Percentiles rank a stretch among this genome's conserved stretches.
Conservation (phyloP, 2,888 invertebrate genomes). For the Amphipyra berbera region DNA sequence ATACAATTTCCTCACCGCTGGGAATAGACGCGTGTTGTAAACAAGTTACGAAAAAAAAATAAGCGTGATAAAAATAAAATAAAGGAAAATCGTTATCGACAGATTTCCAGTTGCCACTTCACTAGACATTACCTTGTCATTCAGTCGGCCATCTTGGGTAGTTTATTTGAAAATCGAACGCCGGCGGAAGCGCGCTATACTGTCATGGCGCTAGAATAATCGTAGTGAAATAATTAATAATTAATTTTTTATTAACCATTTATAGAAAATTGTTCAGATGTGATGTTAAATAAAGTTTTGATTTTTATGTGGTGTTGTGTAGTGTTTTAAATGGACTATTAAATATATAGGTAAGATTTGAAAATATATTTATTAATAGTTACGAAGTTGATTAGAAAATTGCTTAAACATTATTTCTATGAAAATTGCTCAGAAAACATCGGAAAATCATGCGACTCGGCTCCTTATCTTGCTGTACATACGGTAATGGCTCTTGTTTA, state of each 20-base stretch:
- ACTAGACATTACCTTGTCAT: conserved; percentile 75
- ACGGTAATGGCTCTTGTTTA: conserved; percentile 19
- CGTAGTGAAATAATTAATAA: conserved; percentile 24
- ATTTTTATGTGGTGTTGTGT: conserved; percentile 39
- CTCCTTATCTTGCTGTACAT: conserved; percentile 21
- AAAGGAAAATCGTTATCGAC: conserved; percentile 60
- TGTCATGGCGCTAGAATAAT: conserved; percentile 60
- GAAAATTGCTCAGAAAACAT: not conserved
- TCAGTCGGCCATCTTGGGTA: conserved; percentile 82
- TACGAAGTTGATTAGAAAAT: not conserved
- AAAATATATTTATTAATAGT: conserved; percentile 1
- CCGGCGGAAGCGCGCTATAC: conserved; percentile 77
- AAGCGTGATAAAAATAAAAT: conserved; percentile 9
- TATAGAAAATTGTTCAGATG: conserved; percentile 1
- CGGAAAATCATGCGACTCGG: not conserved
- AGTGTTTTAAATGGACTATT: conserved; percentile 44
- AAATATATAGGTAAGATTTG: conserved; percentile 34
- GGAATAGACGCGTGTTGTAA: no score
- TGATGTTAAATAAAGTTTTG: conserved; percentile 7
- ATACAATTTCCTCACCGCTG: no score
- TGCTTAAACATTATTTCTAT: no score
- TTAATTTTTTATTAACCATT: conserved; percentile 3
- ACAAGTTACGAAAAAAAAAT: not conserved
- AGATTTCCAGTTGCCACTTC: conserved; percentile 60
- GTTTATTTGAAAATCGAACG: conserved; percentile 86